A percentile compares a stretch with the other conserved stretches of the same genome.
These are phyloP conservation scores for Netelia virgata DNA, from an alignment of 2,888 invertebrate species.

Conservation along the genomic window DNA sequence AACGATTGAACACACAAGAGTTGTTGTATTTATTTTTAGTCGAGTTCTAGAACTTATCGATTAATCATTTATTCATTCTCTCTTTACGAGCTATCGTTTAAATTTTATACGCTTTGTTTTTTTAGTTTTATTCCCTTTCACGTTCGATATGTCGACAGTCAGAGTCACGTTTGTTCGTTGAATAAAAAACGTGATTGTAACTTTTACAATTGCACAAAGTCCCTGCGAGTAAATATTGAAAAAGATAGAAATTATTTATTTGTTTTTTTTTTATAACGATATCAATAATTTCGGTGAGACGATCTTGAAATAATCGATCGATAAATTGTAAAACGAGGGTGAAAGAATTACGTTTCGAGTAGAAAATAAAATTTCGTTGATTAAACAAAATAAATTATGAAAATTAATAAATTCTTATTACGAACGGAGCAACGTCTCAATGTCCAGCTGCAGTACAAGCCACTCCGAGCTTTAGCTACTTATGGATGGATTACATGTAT, in stretches of 20 bases:
- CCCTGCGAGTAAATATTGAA: slow-evolving; percentile 1
- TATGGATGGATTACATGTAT: slow-evolving; percentile 83
- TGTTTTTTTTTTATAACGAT: neutral
- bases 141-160: slow-evolving; percentile 60
- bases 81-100: slow-evolving; percentile 56
- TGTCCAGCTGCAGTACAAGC: slow-evolving; percentile 65
- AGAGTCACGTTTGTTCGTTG: slow-evolving; percentile 18
- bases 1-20: slow-evolving; percentile 15
- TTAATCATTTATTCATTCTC: slow-evolving; percentile 24
- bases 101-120: neutral
- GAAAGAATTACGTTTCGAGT: neutral
- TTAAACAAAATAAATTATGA: neutral
- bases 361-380: slow-evolving; percentile 1
- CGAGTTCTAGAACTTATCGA: slow-evolving; percentile 16
- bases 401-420: slow-evolving; percentile 17
- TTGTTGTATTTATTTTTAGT: neutral
- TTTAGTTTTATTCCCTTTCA: slow-evolving; percentile 12
- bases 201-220: slow-evolving; percentile 54
- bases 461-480: slow-evolving; percentile 77
- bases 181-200: slow-evolving; percentile 27
- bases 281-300: neutral
- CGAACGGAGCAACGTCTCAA: slow-evolving; percentile 57
- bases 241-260: neutral
- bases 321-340: neutral
- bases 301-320: neutral